phyloP scores from a whole-genome alignment of 53 echinoderm and acorn worm genomes.

The Pentamera pediparva region DNA sequence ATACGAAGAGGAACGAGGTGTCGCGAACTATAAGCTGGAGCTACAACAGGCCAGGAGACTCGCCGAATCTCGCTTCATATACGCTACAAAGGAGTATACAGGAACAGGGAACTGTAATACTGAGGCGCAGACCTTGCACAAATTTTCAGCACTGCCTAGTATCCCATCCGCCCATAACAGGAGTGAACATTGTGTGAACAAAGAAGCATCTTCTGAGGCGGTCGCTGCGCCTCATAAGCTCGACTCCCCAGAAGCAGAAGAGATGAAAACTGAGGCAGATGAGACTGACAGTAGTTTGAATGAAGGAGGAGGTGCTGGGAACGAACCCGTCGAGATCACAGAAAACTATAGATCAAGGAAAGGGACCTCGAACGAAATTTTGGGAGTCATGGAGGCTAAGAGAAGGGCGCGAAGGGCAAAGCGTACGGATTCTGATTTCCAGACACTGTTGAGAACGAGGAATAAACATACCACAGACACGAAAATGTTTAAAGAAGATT shows the following conservation, averaged over 20 bases:
- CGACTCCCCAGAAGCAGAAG: no score
- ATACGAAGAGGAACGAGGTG: conserved; percentile 61
- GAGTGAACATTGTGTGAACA: no score
- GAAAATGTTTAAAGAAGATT: conserved; percentile 66
- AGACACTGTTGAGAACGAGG: conserved; percentile 66
- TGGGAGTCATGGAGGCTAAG: conserved; percentile 55
- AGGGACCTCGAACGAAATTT: conserved; percentile 43
- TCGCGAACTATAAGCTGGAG: conserved; percentile 77
- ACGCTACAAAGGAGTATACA: background rate
- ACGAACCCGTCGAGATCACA: background rate
- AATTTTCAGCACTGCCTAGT: background rate
- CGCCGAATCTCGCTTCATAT: conserved; percentile 34
- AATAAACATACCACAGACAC: conserved; percentile 65
- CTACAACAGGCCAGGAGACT: conserved; percentile 69
- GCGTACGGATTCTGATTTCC: conserved; percentile 45
- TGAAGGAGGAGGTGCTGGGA: background rate
- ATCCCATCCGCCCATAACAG: background rate
- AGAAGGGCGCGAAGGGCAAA: conserved; percentile 56
- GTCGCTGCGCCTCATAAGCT: no score
- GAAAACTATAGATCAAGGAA: background rate
- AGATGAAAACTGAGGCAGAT: background rate
- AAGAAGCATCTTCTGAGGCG: no score
- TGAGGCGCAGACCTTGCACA: background rate
- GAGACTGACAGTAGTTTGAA: background rate
- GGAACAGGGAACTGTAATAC: background rate